These are phyloP conservation scores for Alauda arvensis DNA, from an alignment of 2,797 vertebrate species.

Conservation along the genomic window DNA sequence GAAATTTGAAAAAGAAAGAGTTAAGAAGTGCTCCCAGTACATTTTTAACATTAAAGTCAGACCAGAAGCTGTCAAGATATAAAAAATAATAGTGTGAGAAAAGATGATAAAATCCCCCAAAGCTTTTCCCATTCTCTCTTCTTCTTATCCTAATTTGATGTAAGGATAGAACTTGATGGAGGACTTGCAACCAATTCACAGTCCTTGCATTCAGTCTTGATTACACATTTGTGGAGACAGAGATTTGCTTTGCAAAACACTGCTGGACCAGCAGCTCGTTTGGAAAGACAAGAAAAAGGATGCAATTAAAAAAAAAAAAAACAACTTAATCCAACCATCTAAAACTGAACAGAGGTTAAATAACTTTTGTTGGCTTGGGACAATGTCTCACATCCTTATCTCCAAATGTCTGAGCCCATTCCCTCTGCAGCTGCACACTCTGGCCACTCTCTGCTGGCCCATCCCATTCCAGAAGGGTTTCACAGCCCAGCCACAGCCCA, in stretches of 20 bases:
- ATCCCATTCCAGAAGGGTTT: neutral
- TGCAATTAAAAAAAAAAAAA: neutral
- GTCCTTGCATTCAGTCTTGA: neutral
- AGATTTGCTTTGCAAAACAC: neutral
- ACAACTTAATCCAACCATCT: neutral
- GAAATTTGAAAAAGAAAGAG: neutral
- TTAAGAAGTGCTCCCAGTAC: neutral
- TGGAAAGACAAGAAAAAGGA: neutral
- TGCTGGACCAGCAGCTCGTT: neutral
- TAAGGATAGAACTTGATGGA: neutral
- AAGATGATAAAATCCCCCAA: neutral
- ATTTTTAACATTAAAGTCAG: neutral
- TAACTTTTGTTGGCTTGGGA: neutral
- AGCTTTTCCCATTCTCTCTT: neutral
- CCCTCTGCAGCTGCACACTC: neutral
- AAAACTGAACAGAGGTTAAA: neutral
- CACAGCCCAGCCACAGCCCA: neutral
- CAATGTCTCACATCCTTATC: neutral
- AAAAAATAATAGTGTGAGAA: neutral
- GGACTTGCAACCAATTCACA: neutral
- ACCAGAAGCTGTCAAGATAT: neutral
- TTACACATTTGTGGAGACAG: neutral
- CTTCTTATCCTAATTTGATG: neutral
- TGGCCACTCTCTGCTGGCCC: accelerated
- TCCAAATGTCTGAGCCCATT: neutral